Evolutionary conservation across 2,113 vertebrate species (phyloP).

Genomic region (Oriolus oriolus): DNA sequence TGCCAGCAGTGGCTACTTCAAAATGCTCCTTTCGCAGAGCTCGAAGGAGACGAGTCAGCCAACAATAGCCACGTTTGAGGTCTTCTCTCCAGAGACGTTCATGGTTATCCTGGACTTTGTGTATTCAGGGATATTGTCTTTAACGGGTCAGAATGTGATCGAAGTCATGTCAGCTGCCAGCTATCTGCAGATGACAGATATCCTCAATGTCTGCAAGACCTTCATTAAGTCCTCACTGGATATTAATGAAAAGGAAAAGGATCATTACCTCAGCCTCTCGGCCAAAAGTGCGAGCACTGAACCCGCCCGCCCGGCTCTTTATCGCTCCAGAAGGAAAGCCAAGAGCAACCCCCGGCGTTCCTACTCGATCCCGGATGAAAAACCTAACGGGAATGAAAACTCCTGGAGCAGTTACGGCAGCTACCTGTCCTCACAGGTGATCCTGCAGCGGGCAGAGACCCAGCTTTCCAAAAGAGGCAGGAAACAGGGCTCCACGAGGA

Average conservation of each 20-base stretch:
- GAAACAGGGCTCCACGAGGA: constrained; percentile 50
- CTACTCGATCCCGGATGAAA: constrained; percentile 45
- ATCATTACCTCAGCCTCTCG: constrained; percentile 83
- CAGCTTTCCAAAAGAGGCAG: constrained; percentile 51
- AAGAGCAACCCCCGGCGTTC: constrained; percentile 61
- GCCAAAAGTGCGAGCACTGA: constrained; percentile 72
- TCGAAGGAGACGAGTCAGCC: constrained; percentile 77
- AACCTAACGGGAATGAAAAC: constrained; percentile 38
- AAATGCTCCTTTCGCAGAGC: constrained; percentile 87
- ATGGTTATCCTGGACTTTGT: constrained; percentile 94
- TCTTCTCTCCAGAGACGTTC: constrained; percentile 92
- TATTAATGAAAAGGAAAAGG: constrained; percentile 83
- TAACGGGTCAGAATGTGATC: constrained; percentile 90
- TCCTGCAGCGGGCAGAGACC: constrained; percentile 18
- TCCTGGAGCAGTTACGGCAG: constrained; percentile 63
- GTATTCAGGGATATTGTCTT: constrained; percentile 88
- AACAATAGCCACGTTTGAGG: constrained; percentile 85
- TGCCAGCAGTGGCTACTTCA: constrained; percentile 91
- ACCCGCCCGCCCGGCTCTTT: constrained; percentile 46
- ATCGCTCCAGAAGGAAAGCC: constrained; percentile 65
- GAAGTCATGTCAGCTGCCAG: constrained; percentile 98
- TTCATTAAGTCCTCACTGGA: constrained; percentile 96
- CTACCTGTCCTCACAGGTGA: constrained; percentile 35
- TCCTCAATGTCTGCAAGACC: constrained; percentile 92
- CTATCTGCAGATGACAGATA: constrained; percentile 97